A percentile compares a stretch with the other conserved stretches of the same genome.
Evolutionary conservation across 2,113 vertebrate species (phyloP).

Genomic region (Pygathrix nemaeus): DNA sequence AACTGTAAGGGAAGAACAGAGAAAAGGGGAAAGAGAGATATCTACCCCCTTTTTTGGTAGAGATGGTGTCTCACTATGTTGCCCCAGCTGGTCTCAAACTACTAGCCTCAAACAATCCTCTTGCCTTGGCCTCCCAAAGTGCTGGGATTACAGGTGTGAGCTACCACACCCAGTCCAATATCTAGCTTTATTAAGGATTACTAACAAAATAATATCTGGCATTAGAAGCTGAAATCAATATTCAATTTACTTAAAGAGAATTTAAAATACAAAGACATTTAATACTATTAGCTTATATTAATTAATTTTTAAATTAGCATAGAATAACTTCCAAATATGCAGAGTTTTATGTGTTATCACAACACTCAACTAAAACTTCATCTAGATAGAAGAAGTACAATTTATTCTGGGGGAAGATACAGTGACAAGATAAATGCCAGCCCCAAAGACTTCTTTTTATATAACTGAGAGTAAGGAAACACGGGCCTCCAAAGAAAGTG

Average conservation of each 20-base stretch:
- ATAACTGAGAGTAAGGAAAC: background rate
- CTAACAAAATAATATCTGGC: background rate
- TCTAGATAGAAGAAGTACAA: background rate
- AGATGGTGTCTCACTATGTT: no score
- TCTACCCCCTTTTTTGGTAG: no score
- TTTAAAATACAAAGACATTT: background rate
- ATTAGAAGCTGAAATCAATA: background rate
- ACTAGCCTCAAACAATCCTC: no score
- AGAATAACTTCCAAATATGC: background rate
- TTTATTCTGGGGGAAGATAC: no score
- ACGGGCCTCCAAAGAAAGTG: background rate
- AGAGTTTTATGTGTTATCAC: background rate
- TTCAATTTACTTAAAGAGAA: background rate
- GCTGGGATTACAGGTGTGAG: no score
- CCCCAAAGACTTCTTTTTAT: background rate
- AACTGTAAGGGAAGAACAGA: background rate
- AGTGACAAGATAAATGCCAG: background rate
- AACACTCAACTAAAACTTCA: background rate
- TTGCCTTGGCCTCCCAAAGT: no score
- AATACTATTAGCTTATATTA: background rate
- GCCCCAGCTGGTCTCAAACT: no score
- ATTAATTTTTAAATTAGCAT: background rate
- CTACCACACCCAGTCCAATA: no score
- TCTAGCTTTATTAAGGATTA: background rate
- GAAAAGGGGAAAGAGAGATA: background rate